These are phyloP conservation scores for Rhodeus uyekii DNA, from an alignment of 2,797 vertebrate species.

Conservation along the genomic window DNA sequence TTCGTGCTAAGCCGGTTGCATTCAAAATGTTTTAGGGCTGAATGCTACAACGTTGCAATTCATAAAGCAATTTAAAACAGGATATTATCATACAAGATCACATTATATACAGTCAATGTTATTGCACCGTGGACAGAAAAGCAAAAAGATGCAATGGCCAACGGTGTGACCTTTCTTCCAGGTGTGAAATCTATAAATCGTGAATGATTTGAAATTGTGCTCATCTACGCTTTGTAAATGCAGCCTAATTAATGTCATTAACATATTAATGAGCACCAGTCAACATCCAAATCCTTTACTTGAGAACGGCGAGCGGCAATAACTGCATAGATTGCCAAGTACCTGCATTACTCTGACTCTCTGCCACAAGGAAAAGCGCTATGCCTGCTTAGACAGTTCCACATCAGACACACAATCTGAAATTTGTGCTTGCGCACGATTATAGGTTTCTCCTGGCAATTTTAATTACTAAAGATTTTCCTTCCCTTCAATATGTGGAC, in stretches of 20 bases:
- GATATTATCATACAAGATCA: not conserved
- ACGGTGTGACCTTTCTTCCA: not conserved
- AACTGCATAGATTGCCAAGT: not conserved
- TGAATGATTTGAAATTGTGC: not conserved
- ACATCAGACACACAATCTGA: too few species aligned
- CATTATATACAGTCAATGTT: not conserved
- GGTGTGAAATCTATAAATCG: not conserved
- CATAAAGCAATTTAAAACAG: not conserved
- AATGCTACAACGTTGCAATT: not conserved
- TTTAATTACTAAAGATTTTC: not conserved
- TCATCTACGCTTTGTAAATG: not conserved
- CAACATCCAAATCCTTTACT: not conserved
- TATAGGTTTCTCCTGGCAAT: not conserved
- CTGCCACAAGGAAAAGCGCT: not conserved
- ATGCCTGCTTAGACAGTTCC: not conserved
- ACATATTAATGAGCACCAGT: not conserved
- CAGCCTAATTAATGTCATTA: not conserved
- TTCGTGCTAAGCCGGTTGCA: not conserved
- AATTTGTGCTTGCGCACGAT: not conserved
- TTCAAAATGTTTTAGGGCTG: not conserved
- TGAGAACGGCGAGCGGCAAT: not conserved
- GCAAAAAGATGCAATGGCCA: not conserved
- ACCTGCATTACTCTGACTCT: not conserved
- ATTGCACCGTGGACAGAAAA: not conserved
- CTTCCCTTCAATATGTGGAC: not conserved